Evolutionary conservation across 2,888 invertebrate genomes (phyloP), one percentile per base, ranked within the genome.

Genomic region (Pteria penguin): DNA sequence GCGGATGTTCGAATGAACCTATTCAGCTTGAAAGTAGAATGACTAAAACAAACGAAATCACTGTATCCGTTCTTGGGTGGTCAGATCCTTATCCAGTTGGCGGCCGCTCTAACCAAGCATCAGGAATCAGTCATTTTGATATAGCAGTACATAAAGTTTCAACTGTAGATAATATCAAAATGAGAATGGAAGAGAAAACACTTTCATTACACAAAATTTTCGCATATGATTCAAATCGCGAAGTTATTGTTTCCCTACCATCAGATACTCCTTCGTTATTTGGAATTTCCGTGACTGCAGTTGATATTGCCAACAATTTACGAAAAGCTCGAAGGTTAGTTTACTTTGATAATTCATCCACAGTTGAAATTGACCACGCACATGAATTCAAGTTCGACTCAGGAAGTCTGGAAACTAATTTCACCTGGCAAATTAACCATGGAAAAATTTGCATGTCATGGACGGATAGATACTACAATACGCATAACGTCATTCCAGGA

Each of bases 21-120:
- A 54, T 83, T 3, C 27, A 63, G 14, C n/a, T 81, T 27, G 3
- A 24, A n/a, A 57, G 26, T 0, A 31, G 79, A 61, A 67, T 81
- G 0, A 78, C 80, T 11, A 67, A 68, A 22, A 33, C 60, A 18
- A 31, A 60, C 8, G 61, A 58, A 1, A 61, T 79, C 22, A 55
- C 60, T 5, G 75, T 83, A 4, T 22, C 36, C 1, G 72, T 82
- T n/a, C 22, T 31, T 2, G 83, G 82, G 4, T 85, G 83, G 82
- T 18, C 22, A 3, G 85, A 85, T 55, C 80, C 82, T 1, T 76
- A 75, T 33, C 83, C 82, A 14, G 2, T 27, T 0, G 61, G 60
- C 4, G 79, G 78, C 22, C 69, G 26, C 0, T 8, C 45, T 1
- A 33, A 62, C 8, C 79, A 77, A 27, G 81, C 83, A 8, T 84